Evolutionary conservation across 37 sponge, comb jelly and placozoan species (phyloP), one percentile per base, ranked within the genome.

Genomic region (Crambe crambe): DNA sequence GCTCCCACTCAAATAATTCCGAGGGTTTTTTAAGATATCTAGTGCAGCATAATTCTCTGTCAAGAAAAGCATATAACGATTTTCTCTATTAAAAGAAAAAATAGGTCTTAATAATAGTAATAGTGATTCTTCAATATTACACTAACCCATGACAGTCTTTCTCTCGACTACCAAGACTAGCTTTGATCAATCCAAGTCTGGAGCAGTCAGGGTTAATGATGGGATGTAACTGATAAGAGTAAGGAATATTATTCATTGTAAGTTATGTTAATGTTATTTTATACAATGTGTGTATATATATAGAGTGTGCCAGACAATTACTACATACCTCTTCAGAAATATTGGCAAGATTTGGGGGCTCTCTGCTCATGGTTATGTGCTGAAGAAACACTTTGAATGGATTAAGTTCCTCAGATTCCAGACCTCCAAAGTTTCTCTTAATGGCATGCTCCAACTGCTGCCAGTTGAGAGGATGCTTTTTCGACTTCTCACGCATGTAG

Each of bases 1-100:
- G 1, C 41, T 38, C 23, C 17, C 36, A 37, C 29, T 76, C 29
- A 80, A 47, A 57, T 81, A 85, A 42, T 70, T 39, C 70, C 15
- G 37, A 37, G 92, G 72, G 29, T 92, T 72, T 25, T 85, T 72
- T 37, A 96, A 66, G 59, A 93, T 93, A 34, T 91, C 79, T 34
- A 97, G 78, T 21, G 97, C 95, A 41, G 97, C 91, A 72, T 97
- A 85, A 74, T 93, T 97, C 60, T 94, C 92, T 40, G 97, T 94
- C 42, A 97, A 66, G 59, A 97, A 82, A 58, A 97, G 76, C 34
- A 97, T 83, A 56, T 97, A 97, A 29, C 97, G 94, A 54, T 86
- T 97, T 56, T 94, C 97, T 23, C 94, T 89, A 62, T 62, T 62
- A 23, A 9, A 30, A 23, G 51, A 62, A 12, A 12, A 47, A 47